Percentiles rank a stretch among this genome's conserved stretches.
Evolutionary conservation across 2,113 vertebrate genomes (phyloP).

Genomic region (Ciconia maguari): DNA sequence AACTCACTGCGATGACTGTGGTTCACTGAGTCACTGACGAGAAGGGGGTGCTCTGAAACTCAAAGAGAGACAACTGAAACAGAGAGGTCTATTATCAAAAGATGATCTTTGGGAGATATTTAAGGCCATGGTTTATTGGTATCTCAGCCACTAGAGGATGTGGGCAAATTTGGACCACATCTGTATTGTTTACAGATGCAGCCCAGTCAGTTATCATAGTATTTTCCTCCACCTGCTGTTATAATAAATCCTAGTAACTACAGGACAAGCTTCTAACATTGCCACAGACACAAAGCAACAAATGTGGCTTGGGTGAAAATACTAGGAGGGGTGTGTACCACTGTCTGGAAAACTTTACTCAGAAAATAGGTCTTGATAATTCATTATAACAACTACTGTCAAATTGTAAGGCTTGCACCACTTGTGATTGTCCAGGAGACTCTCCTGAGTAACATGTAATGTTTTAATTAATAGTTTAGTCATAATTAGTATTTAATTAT

Average conservation of each 20-base stretch:
- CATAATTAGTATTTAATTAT: background rate
- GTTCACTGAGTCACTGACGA: background rate
- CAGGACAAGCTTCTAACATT: background rate
- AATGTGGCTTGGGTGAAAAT: background rate
- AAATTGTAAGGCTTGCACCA: background rate
- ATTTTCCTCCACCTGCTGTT: background rate
- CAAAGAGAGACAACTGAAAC: background rate
- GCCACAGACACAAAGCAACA: background rate
- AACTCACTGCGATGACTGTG: background rate
- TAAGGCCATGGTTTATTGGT: background rate
- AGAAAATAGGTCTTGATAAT: background rate
- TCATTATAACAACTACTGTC: background rate
- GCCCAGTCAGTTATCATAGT: background rate
- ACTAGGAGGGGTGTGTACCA: background rate
- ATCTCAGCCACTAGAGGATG: background rate
- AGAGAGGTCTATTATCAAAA: background rate
- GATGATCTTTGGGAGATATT: background rate
- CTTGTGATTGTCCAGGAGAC: background rate
- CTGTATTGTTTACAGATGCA: background rate
- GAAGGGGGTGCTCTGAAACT: background rate
- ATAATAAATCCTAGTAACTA: background rate
- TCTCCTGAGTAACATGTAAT: background rate
- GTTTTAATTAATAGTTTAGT: constrained; percentile 8
- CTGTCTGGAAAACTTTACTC: background rate
- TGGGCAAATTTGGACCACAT: background rate